phyloP scores from a whole-genome alignment of 1,140 invertebrate genomes.

The Drosophila gunungcola region DNA sequence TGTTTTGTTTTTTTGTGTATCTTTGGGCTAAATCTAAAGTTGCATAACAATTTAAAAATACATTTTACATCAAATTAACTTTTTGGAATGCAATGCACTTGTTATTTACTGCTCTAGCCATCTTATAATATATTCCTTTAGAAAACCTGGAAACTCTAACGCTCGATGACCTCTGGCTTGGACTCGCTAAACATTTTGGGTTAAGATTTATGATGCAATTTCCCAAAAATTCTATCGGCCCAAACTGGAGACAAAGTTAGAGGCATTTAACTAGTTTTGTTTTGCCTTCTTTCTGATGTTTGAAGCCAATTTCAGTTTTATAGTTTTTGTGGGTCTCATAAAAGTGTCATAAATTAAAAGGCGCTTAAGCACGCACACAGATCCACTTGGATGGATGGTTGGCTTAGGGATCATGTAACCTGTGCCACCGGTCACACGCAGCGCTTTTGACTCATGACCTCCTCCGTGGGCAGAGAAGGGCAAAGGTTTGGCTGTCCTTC shows the following conservation, averaged over 20 bases:
- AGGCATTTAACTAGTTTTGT: constrained; percentile 47
- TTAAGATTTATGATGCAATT: constrained; percentile 77
- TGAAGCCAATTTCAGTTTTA: constrained; percentile 71
- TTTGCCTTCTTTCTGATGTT: constrained; percentile 52
- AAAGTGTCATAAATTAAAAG: constrained; percentile 82
- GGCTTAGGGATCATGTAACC: constrained; percentile 58
- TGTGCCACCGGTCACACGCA: constrained; percentile 80
- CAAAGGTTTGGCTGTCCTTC: constrained; percentile 36
- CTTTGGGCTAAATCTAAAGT: background rate
- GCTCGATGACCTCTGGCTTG: constrained; percentile 42
- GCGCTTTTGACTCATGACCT: constrained; percentile 56
- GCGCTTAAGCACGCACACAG: constrained; percentile 59
- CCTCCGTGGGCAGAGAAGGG: constrained; percentile 15
- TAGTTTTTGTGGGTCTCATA: constrained; percentile 68
- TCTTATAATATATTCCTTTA: background rate
- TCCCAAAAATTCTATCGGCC: constrained; percentile 50
- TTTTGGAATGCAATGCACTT: too few relatives aligned
- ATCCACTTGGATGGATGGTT: background rate
- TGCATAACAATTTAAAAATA: background rate
- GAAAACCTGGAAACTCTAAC: background rate
- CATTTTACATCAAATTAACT: too few relatives aligned
- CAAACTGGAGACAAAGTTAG: constrained; percentile 33
- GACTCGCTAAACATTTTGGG: constrained; percentile 55
- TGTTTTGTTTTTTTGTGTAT: too few relatives aligned
- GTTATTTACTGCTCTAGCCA: background rate